These are phyloP conservation scores for Plusia festucae DNA, from an alignment of 2,888 invertebrate genomes.

Conservation along the genomic window DNA sequence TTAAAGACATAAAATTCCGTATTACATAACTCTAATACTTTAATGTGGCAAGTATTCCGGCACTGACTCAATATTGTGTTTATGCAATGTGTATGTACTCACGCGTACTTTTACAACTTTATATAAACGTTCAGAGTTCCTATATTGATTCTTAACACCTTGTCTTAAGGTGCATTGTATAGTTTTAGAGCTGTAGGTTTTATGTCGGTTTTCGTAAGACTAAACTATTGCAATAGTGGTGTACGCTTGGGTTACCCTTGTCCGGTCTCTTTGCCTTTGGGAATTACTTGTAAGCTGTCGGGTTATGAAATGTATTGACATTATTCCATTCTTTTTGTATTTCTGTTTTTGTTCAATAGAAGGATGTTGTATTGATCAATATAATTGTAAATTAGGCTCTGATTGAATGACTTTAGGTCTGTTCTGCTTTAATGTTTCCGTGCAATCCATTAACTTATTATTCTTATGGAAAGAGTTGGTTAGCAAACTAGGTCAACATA, in stretches of 20 bases:
- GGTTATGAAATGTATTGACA: slow-evolving; percentile 43
- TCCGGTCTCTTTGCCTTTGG: slow-evolving; percentile 50
- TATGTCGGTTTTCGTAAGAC: slow-evolving; percentile 10
- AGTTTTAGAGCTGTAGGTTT: neutral
- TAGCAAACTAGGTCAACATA: no score
- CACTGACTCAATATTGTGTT: slow-evolving; percentile 41
- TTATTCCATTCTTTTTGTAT: slow-evolving; percentile 31
- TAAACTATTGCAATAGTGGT: slow-evolving; percentile 35
- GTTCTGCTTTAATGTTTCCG: no score
- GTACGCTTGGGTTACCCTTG: slow-evolving; percentile 40
- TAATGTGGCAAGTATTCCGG: slow-evolving; percentile 30
- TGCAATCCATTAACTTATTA: no score
- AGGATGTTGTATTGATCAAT: slow-evolving; percentile 15
- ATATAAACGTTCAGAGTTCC: neutral
- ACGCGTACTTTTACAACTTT: slow-evolving; percentile 25
- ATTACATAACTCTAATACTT: slow-evolving; percentile 23
- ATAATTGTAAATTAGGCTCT: neutral
- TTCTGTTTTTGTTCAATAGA: slow-evolving; percentile 22
- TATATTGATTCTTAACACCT: neutral
- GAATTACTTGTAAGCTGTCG: slow-evolving; percentile 42
- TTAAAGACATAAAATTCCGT: neutral
- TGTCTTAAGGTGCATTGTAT: slow-evolving; percentile 8
- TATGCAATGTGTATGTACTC: slow-evolving; percentile 44
- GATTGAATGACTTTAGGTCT: neutral
- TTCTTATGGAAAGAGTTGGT: no score